Base-by-base conservation (phyloP, 2,113 vertebrate species). In the Gymnocephalus cernua region DNA sequence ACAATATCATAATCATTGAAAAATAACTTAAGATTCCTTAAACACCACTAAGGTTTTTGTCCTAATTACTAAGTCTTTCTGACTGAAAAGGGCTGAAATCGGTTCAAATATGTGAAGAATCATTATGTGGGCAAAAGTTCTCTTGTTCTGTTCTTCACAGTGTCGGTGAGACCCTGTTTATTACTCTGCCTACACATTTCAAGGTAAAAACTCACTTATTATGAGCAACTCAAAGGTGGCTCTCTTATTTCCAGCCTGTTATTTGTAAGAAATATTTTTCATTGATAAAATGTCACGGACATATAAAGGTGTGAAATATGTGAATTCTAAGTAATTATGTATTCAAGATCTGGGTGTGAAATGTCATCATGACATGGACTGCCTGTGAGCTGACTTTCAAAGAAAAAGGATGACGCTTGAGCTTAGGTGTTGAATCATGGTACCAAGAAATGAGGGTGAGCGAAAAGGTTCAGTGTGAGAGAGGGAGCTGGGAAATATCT, bases 331-430 rank as follows among this genome's bases (percentile, higher is more conserved):
- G 85, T 59, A 74, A 86, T 77, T 70, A 57, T 79, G 29, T 87
- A 64, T 88, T 75, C 62, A 84, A 47, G 69, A 77, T 74, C 19
- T 29, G 59, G 32, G 58, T 48, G 85, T 79, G 74, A 90, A 88
- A 91, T 89, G 86, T 93, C 85, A 91, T 82, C 64, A 69, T 85
- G 89, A 93, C 89, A 92, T 79, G 32, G 72, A 84, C 77, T 70
- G 56, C 73, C 64, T 82, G 81, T 71, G 78, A 87, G 83, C 70
- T 68, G 71, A 75, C 85, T 86, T 89, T 87, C 76, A 90, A 91
- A 89, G 87, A 86, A 90, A 81, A 84, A 58, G 53, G 75, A 91
- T 88, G 88, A 92, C 66, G 77, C 86, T 82, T 67, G 66, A 85
- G 73, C 62, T 67, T 50, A 77, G 77, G 81, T 90, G 79, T 77